A percentile compares a stretch with the other conserved stretches of the same genome.
phyloP scores from a whole-genome alignment of 92 coral and sea anemone genomes.

The Montipora capitata region DNA sequence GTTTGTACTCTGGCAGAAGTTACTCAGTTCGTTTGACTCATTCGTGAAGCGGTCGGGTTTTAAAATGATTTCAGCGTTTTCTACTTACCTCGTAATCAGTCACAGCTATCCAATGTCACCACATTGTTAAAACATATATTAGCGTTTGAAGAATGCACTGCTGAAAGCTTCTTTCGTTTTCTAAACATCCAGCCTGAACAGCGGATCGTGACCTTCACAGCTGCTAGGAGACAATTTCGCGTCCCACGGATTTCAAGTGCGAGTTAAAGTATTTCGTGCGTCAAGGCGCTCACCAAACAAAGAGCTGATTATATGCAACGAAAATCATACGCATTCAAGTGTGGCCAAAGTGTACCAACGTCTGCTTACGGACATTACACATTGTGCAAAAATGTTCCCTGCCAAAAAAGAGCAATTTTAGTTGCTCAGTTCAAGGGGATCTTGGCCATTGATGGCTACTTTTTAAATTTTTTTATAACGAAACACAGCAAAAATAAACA shows the following conservation, averaged over 20 bases:
- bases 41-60: not conserved
- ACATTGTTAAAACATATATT: not conserved
- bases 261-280: not conserved
- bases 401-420: no score
- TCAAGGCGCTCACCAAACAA: constrained; percentile 12
- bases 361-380: not conserved
- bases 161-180: not conserved
- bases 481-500: no score
- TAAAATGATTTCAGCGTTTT: no score
- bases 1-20: not conserved
- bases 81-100: no score
- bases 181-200: not conserved
- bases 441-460: no score
- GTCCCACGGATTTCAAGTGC: not conserved
- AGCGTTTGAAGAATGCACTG: not conserved
- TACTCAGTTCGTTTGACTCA: not conserved
- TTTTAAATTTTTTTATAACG: no score
- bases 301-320: not conserved
- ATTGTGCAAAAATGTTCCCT: no score
- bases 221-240: constrained; percentile 5
- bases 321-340: constrained; percentile 47
- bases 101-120: not conserved
- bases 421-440: no score
- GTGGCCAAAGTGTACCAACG: constrained; percentile 18
- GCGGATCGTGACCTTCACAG: not conserved